Evolutionary conservation across 2,797 vertebrate genomes (phyloP).

Genomic region (Dipus sagitta): DNA sequence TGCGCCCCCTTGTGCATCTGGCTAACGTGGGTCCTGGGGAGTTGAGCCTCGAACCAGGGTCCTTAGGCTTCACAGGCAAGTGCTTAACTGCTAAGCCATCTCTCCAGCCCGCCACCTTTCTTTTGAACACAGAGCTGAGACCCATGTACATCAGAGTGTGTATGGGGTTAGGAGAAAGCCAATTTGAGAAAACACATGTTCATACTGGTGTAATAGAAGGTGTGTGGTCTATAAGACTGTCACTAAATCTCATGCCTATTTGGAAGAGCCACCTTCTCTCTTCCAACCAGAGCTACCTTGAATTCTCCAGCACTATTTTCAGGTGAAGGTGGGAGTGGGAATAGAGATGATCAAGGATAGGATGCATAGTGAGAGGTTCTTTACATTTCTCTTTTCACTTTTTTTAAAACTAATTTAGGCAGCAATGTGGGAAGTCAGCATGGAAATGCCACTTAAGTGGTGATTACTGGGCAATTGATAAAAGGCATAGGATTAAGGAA

Average conservation of each 20-base stretch:
- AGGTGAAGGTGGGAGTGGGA: not conserved
- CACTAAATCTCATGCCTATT: constrained; percentile 51
- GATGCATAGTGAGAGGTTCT: constrained; percentile 10
- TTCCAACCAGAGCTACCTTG: constrained; percentile 32
- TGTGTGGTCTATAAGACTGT: constrained; percentile 42
- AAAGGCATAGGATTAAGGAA: constrained; percentile 46
- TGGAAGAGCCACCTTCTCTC: constrained; percentile 31
- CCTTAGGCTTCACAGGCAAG: no score
- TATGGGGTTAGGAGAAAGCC: not conserved
- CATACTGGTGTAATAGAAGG: constrained; percentile 28
- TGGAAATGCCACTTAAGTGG: not conserved
- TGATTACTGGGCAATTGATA: not conserved
- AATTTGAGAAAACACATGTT: constrained; percentile 31
- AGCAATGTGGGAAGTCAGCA: not conserved
- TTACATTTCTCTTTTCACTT: constrained; percentile 7
- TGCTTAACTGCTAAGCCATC: no score
- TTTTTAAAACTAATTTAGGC: constrained; percentile 16
- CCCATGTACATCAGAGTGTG: not conserved
- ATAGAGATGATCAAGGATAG: not conserved
- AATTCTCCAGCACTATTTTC: constrained; percentile 34
- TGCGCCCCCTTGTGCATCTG: no score
- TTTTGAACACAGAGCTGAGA: not conserved
- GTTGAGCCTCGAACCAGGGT: no score
- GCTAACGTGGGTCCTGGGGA: no score
- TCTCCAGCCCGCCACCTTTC: not conserved